Conservation (phyloP, 2,888 invertebrate genomes). For the Conus canariensis region DNA sequence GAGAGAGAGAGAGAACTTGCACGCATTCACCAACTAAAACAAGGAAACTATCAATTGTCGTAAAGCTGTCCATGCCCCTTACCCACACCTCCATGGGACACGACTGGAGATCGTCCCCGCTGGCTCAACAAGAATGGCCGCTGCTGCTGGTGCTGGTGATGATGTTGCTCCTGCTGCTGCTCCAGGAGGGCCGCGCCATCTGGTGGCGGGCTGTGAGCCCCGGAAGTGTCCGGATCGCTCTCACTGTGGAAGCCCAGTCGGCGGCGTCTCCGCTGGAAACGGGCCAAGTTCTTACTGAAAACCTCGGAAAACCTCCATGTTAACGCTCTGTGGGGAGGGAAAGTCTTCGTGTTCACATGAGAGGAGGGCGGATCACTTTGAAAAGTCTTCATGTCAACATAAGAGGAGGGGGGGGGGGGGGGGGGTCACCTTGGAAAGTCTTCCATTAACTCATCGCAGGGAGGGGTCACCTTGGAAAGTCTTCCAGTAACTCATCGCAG, state of each 20-base stretch:
- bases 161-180: background rate
- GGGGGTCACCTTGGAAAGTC: too few species aligned
- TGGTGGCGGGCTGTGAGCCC: background rate
- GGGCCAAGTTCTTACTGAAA: constrained; percentile 34
- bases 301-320: background rate
- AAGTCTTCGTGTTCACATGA: too few species aligned
- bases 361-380: too few species aligned
- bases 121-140: background rate
- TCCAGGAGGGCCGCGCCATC: background rate
- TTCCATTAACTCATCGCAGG: too few species aligned
- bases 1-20: too few species aligned
- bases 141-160: background rate
- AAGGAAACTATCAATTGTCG: too few species aligned
- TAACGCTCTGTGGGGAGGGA: background rate
- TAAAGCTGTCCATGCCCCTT: too few species aligned
- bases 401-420: too few species aligned
- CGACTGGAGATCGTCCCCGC: background rate
- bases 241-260: constrained; percentile 15
- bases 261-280: constrained; percentile 9
- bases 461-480: too few species aligned
- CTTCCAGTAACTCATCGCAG: too few species aligned
- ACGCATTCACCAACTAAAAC: too few species aligned
- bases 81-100: background rate
- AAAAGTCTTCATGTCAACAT: too few species aligned
- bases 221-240: background rate